Conservation (phyloP, 2,797 vertebrate species). For the Lagorchestes hirsutus region DNA sequence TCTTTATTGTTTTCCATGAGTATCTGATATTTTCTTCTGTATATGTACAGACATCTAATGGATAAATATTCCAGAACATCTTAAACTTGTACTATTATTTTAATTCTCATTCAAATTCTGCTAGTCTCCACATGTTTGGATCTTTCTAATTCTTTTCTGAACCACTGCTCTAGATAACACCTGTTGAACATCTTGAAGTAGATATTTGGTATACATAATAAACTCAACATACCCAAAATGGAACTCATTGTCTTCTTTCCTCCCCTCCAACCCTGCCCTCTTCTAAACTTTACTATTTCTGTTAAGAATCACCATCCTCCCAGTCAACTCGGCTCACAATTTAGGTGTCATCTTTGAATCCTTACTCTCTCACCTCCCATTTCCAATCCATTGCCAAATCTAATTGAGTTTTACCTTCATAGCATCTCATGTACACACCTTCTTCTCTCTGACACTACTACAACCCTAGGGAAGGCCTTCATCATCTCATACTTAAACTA, state of each 20-base stretch:
- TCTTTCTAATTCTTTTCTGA: not conserved
- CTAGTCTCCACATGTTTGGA: not conserved
- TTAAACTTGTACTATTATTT: not conserved
- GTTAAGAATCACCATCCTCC: no score
- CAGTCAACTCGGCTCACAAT: no score
- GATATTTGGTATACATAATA: not conserved
- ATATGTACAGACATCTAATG: not conserved
- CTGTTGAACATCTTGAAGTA: not conserved
- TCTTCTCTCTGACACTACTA: no score
- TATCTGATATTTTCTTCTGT: no score
- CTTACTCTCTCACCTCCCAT: not conserved
- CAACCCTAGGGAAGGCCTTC: no score
- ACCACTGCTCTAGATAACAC: not conserved
- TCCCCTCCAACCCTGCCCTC: not conserved
- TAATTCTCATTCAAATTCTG: not conserved
- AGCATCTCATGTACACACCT: no score
- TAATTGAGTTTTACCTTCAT: not conserved
- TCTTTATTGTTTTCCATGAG: no score
- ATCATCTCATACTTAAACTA: no score
- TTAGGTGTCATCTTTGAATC: not conserved
- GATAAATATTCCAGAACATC: not conserved
- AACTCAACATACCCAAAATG: not conserved
- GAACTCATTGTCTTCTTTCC: not conserved
- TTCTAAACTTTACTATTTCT: not conserved
- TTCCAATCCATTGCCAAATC: not conserved